Percentiles rank a stretch among this genome's conserved stretches.
Evolutionary conservation across 2,797 vertebrate species (phyloP).

Genomic region (Protonibea diacanthus): DNA sequence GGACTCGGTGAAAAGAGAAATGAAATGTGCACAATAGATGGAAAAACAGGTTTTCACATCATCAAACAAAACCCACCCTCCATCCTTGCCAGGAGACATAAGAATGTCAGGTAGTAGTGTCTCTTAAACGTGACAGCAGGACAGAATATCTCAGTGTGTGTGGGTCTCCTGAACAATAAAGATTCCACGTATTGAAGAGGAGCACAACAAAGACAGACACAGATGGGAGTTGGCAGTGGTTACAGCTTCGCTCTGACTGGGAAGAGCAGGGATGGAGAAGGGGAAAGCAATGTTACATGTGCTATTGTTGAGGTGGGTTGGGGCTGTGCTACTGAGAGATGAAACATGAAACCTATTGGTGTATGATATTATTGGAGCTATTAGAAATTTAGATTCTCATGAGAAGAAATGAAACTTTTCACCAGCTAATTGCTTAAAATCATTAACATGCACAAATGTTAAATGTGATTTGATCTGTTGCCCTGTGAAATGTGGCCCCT

Average conservation of each 20-base stretch:
- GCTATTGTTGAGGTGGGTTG: slow-evolving; percentile 52
- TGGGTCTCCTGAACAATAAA: slow-evolving; percentile 67
- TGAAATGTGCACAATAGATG: slow-evolving; percentile 11
- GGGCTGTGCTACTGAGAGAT: slow-evolving; percentile 27
- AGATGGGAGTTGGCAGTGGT: slow-evolving; percentile 69
- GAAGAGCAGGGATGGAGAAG: slow-evolving; percentile 47
- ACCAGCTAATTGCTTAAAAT: neutral
- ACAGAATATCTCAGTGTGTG: slow-evolving; percentile 64
- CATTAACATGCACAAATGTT: neutral
- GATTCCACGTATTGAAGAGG: slow-evolving; percentile 42
- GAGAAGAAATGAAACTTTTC: neutral
- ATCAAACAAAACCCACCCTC: slow-evolving; percentile 44
- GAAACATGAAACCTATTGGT: slow-evolving; percentile 1
- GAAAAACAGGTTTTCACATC: slow-evolving; percentile 46
- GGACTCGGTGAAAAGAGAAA: slow-evolving; percentile 26
- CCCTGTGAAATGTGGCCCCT: neutral
- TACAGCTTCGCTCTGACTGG: slow-evolving; percentile 56
- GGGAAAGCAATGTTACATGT: slow-evolving; percentile 41
- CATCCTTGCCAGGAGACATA: slow-evolving; percentile 40
- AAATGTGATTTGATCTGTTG: neutral
- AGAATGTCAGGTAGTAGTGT: slow-evolving; percentile 54
- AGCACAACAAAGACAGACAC: slow-evolving; percentile 62
- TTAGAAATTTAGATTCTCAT: slow-evolving; percentile 10
- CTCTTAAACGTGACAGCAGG: slow-evolving; percentile 63
- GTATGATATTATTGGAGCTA: neutral